Evolutionary conservation across 2,888 invertebrate genomes (phyloP), one percentile per base, ranked within the genome.

Genomic region (Agrotis puta): DNA sequence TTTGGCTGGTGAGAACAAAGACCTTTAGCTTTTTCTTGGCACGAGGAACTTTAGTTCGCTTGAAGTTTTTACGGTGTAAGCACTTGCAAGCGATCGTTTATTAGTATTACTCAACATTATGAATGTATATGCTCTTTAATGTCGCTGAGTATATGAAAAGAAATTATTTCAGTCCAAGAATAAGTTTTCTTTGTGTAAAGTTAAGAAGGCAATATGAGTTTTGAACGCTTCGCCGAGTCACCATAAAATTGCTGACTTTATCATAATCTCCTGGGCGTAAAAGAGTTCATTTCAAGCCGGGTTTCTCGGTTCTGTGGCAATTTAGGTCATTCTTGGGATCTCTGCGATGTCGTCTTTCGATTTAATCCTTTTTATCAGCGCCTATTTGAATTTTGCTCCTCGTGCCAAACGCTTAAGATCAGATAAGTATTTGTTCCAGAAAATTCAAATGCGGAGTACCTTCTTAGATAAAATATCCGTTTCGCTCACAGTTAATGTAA

Each of bases 1-100:
- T 95, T 95, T 95, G 95, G 93, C 95, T 94, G 89, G 88, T 82
- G 86, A 92, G 93, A 95, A 95, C 95, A 95, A 95, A 94, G 94
- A 92, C 89, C 88, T 91, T 92, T 88, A 88, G 88, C 85, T 91
- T 90, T 92, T 91, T 89, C 90, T 88, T 87, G 85, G 86, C 89
- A 87, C 85, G 83, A 82, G 83, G 80, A 86, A 89, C 87, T 90
- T 90, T 89, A 87, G 89, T 88, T 88, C 84, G 89, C 92, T 92
- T 90, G 88, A 92, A 93, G 91, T 93, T 94, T 93, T 93, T 92
- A 93, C 87, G 87, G 88, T 85, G 90, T 87, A 84, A 90, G 88
- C 89, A 85, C 87, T 90, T 85, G 85, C 83, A 85, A 82, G 88
- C 85, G 80, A 85, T 87, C 70, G 88, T 88, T 89, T 85, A 86